Evolutionary conservation across 2,797 vertebrate species (phyloP).

Genomic region (Threskiornis aethiopicus): DNA sequence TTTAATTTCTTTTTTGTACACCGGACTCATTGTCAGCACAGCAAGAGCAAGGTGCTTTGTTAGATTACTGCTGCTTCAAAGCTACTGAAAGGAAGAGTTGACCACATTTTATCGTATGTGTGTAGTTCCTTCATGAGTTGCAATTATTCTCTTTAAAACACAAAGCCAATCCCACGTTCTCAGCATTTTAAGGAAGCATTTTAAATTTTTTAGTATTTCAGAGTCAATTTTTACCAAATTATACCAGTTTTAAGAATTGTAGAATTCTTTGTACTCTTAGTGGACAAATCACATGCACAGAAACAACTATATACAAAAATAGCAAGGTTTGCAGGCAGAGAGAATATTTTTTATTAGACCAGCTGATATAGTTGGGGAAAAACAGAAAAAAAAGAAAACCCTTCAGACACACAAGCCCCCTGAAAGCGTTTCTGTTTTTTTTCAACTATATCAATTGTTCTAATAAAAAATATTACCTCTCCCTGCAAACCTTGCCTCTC

Average conservation of each 20-base stretch:
- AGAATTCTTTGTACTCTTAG: background rate
- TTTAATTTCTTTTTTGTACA: slow-evolving; percentile 51
- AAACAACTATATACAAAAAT: background rate
- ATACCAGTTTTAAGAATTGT: background rate
- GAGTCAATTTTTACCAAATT: background rate
- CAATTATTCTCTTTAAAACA: background rate
- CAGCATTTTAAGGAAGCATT: background rate
- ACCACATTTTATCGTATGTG: background rate
- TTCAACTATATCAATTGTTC: background rate
- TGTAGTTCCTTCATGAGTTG: background rate
- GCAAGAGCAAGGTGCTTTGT: slow-evolving; percentile 30
- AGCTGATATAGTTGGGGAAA: background rate
- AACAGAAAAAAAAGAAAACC: background rate
- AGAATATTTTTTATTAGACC: background rate
- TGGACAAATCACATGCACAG: background rate
- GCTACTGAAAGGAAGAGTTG: slow-evolving; percentile 18
- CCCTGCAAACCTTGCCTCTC: background rate
- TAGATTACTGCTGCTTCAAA: slow-evolving; percentile 61
- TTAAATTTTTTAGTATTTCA: background rate
- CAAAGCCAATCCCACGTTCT: background rate
- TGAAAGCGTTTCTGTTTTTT: background rate
- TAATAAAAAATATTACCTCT: slow-evolving; percentile 23
- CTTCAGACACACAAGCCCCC: background rate
- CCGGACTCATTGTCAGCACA: slow-evolving; percentile 48
- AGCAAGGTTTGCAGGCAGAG: background rate